Conservation (phyloP, 2,888 invertebrate species). For the Diplolepis rosae region DNA sequence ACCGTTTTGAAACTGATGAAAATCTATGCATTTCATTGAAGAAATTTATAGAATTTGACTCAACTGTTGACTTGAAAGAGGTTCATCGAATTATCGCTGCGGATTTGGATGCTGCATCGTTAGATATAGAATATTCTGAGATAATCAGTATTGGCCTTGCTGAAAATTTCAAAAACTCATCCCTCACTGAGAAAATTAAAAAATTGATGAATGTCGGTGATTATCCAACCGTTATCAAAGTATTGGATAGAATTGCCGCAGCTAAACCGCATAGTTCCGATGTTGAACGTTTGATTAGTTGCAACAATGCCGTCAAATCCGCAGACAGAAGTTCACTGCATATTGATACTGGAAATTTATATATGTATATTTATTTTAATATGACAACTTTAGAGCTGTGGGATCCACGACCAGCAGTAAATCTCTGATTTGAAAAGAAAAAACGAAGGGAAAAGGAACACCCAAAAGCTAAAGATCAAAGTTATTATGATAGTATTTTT, state of each 20-base stretch:
- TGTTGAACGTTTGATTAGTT: conserved; percentile 14
- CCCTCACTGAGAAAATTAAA: not conserved
- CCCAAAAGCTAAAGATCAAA: not conserved
- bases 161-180: not conserved
- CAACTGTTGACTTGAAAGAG: not conserved
- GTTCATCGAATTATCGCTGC: not conserved
- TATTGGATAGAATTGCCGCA: conserved; percentile 20
- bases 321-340: not conserved
- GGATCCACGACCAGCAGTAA: not conserved
- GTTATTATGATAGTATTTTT: not conserved
- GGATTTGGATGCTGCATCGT: not conserved
- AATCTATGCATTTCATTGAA: not conserved
- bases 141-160: not conserved
- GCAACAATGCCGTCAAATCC: not conserved
- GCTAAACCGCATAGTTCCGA: conserved; percentile 17
- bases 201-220: not conserved
- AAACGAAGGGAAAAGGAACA: not conserved
- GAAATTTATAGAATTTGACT: conserved; percentile 2
- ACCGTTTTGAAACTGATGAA: not conserved
- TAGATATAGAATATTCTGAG: not conserved
- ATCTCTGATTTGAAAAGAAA: not conserved
- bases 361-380: too few species aligned
- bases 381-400: too few species aligned
- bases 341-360: not conserved
- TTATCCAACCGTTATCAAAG: not conserved